These are phyloP conservation scores for Acronicta aceris DNA, from an alignment of 2,888 invertebrate species.

Conservation along the genomic window DNA sequence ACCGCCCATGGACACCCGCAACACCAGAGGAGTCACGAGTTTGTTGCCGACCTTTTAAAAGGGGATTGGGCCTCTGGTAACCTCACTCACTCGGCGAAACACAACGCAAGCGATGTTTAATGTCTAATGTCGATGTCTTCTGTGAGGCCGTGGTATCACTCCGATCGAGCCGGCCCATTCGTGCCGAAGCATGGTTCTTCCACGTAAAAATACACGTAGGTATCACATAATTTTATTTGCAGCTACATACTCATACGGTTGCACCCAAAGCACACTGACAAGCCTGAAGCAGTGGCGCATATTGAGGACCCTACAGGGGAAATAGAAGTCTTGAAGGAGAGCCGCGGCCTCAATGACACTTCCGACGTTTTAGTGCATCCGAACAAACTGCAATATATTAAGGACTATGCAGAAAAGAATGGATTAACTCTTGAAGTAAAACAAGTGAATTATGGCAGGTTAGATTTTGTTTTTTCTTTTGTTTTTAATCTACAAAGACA, in stretches of 20 bases:
- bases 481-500: too few relatives aligned
- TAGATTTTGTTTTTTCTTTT: constrained; percentile 20
- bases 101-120: too few relatives aligned
- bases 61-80: too few relatives aligned
- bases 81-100: too few relatives aligned
- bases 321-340: constrained; percentile 74
- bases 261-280: constrained; percentile 62
- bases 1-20: too few relatives aligned
- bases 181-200: too few relatives aligned
- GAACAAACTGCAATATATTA: constrained; percentile 56
- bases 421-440: constrained; percentile 66
- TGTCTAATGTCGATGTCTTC: too few relatives aligned
- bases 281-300: constrained; percentile 60
- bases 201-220: too few relatives aligned
- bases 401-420: constrained; percentile 63
- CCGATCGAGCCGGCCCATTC: too few relatives aligned
- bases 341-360: constrained; percentile 76
- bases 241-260: constrained; percentile 76
- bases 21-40: too few relatives aligned
- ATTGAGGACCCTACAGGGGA: constrained; percentile 66
- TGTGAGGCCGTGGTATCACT: too few relatives aligned
- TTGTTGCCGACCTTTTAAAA: too few relatives aligned
- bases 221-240: constrained; percentile 49
- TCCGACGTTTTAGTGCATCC: constrained; percentile 77
- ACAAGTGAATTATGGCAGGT: constrained; percentile 77